phyloP scores from a whole-genome alignment of 37 sponge, comb jelly and placozoan genomes.

The Geodia barretti region DNA sequence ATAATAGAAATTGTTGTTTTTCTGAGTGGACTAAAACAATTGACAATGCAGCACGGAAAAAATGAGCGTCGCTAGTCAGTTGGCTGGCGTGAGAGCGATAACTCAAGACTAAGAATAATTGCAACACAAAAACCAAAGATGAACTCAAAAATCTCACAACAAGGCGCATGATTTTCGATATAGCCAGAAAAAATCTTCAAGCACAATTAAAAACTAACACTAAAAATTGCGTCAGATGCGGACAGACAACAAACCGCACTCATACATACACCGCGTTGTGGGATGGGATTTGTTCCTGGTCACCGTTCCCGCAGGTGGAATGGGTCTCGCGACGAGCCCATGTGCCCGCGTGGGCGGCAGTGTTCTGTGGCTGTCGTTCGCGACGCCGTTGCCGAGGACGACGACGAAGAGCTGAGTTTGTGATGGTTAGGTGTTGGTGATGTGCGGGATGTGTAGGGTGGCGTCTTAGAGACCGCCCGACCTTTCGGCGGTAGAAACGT shows the following conservation, averaged over 20 bases:
- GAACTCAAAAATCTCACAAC: no score
- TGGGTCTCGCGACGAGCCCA: background rate
- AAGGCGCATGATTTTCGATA: no score
- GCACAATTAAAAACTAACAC: background rate
- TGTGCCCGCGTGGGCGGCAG: background rate
- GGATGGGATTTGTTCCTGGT: conserved; percentile 38
- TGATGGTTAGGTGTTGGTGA: background rate
- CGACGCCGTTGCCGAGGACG: background rate
- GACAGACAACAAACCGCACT: background rate
- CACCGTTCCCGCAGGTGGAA: background rate
- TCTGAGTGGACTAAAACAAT: no score
- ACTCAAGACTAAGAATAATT: background rate
- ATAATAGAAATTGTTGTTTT: no score
- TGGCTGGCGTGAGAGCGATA: background rate
- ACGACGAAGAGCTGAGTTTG: background rate
- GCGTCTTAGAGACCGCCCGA: conserved; percentile 21
- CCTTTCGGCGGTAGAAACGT: conserved; percentile 66
- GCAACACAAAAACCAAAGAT: conserved; percentile 16
- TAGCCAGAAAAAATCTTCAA: background rate
- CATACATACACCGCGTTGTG: conserved; percentile 69
- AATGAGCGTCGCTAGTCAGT: no score
- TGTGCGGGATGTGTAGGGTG: conserved; percentile 27
- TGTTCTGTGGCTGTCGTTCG: background rate
- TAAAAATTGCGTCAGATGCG: background rate
- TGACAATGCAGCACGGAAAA: no score